Evolutionary conservation across 1,140 invertebrate species (phyloP), one percentile per base, ranked within the genome.

Genomic region (Euschistus heros): DNA sequence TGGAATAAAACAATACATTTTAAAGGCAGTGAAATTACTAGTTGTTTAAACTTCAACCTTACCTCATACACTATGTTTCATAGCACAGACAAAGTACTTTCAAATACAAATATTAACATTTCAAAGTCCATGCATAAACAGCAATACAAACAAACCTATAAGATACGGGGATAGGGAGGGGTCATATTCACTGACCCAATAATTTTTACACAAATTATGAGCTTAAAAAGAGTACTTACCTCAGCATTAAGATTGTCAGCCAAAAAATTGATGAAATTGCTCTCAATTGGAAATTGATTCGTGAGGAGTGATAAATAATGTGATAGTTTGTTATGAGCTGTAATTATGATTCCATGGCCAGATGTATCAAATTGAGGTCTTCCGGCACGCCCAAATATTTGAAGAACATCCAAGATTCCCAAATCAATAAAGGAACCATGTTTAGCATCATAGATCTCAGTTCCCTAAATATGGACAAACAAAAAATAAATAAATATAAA

Each of bases 301-400:
- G 94, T 97, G 68, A 99, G 82, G 46, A 97, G 79, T 1, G 89
- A 91, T 5, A 99, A 78, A 77, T 99, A 99, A 75, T 98, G 92
- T 1, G 87, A 83, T 27, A 99, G 78, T 76, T 97, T 97, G 68
- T 91, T 86, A 73, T 97, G 90, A 0, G 85, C 80, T 0, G 97
- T 99, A 26, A 99, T 97, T 57, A 99, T 98, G 6, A 92, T 90
- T 20, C 94, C 97, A 65, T 97, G 89, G 20, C 97, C 72, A 15
- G 87, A 91, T 15, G 80, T 87, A 73, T 94, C 91, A 73, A 89
- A 94, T 73, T 99, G 94, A 0, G 97, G 97, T 71, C 91, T 82
- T 46, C 97, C 97, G 22, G 97, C 97, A 55, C 97, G 84, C 63
- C 97, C 97, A 79, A 99, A 99, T 68, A 99, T 99, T 84, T 99